Base-by-base conservation (phyloP, 1,140 invertebrate species). In the Medauroidea extradentata region DNA sequence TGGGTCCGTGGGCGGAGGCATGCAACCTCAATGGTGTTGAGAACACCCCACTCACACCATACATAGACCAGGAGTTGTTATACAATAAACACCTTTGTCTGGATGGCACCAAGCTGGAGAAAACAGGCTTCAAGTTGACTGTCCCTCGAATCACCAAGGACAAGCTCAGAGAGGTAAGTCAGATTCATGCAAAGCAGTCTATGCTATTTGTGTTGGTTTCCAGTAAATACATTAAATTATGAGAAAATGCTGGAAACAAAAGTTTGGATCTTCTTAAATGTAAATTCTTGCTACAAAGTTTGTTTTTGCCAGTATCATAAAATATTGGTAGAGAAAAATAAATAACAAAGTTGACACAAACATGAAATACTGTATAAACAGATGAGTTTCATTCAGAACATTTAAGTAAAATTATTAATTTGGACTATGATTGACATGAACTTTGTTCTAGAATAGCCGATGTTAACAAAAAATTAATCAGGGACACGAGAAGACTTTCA, bases 31-130 rank as follows among this genome's bases (percentile, higher is more conserved):
- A 90, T 76, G 79, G 78, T 42, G 84, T 95, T 19, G 77, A 81
- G 62, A 94, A 94, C 74, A 93, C 91, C 46, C 93, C 93, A 24
- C 76, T 96, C 0, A 90, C 90, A 58, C 92, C 93, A 1, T 92
- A 89, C 68, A 86, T 94, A 70, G 86, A 90, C 64, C 81, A 85
- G 68, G 91, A 94, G 70, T 77, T 90, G 60, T 76, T 94, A 41
- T 83, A 87, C 60, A 86, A 92, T 70, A 87, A 88, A 67, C 86
- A 92, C 72, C 78, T 94, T 44, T 81, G 88, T 69, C 78, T 95
- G 62, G 82, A 90, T 72, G 84, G 86, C 19, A 72, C 71, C 55
- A 90, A 89, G 71, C 72, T 94, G 29, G 76, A 79, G 61, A 62
- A 63, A 8, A 73, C 73, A 46, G 80, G 83, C 43, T 85, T 83